Evolutionary conservation across 2,113 vertebrate species (phyloP).

Genomic region (Sminthopsis crassicaudata): DNA sequence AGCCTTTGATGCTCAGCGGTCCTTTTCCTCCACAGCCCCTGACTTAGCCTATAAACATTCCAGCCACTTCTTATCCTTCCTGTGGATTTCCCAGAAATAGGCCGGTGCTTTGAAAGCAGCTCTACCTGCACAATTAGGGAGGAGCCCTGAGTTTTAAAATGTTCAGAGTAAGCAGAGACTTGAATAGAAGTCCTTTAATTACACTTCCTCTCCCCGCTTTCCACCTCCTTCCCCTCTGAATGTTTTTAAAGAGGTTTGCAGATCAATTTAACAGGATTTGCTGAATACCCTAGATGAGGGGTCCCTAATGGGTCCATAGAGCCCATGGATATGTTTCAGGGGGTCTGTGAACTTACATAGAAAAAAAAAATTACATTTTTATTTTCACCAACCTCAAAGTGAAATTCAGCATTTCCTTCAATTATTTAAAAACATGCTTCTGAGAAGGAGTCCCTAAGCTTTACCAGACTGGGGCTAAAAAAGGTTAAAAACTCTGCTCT

Average conservation of each 20-base stretch:
- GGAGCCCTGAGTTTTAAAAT: background rate
- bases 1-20: slow-evolving; percentile 67
- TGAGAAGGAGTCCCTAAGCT: background rate
- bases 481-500: background rate
- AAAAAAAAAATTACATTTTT: background rate
- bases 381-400: background rate
- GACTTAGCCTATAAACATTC: background rate
- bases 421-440: background rate
- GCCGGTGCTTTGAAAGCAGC: background rate
- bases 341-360: background rate
- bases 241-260: background rate
- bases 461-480: background rate
- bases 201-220: background rate
- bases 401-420: background rate
- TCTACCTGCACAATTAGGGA: background rate
- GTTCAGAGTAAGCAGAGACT: background rate
- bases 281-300: background rate
- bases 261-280: background rate
- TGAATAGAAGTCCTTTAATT: background rate
- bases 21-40: slow-evolving; percentile 19
- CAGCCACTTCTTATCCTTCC: background rate
- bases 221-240: background rate
- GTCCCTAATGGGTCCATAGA: background rate
- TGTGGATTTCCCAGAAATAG: background rate
- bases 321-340: background rate